These are phyloP conservation scores for Theretra japonica DNA, from an alignment of 2,888 invertebrate species.

Conservation along the genomic window DNA sequence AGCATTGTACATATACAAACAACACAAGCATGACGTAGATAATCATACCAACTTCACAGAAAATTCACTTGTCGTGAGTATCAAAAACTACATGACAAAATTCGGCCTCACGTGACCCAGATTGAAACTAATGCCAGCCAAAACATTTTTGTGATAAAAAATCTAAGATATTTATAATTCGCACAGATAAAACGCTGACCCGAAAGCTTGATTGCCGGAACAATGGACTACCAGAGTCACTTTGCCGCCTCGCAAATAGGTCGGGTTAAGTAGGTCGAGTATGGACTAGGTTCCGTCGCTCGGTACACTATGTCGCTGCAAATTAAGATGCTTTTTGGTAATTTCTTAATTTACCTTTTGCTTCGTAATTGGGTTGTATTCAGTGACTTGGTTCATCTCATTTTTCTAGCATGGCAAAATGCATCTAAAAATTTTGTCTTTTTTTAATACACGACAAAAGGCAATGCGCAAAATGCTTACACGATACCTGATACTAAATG, in stretches of 20 bases:
- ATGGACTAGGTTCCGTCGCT: neutral
- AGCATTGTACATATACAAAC: too few species aligned
- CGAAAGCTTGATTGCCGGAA: slow-evolving; percentile 7
- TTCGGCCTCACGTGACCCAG: too few species aligned
- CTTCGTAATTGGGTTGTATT: too few species aligned
- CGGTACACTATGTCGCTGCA: neutral
- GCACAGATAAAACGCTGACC: neutral
- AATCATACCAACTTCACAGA: too few species aligned
- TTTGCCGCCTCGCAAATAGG: slow-evolving; percentile 10
- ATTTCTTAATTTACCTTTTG: neutral
- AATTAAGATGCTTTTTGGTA: neutral
- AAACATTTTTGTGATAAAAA: neutral
- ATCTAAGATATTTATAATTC: neutral
- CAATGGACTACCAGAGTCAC: slow-evolving; percentile 15
- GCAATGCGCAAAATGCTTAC: neutral
- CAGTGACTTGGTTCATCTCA: too few species aligned
- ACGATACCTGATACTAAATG: neutral
- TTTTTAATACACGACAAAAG: too few species aligned
- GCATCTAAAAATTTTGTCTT: too few species aligned
- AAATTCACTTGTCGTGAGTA: neutral
- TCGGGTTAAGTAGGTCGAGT: slow-evolving; percentile 14
- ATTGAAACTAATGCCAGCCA: neutral
- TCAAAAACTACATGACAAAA: neutral
- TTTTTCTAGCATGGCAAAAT: too few species aligned
- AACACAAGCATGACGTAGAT: too few species aligned